These are phyloP conservation scores for Dione juno DNA, from an alignment of 2,888 invertebrate species.

Conservation along the genomic window DNA sequence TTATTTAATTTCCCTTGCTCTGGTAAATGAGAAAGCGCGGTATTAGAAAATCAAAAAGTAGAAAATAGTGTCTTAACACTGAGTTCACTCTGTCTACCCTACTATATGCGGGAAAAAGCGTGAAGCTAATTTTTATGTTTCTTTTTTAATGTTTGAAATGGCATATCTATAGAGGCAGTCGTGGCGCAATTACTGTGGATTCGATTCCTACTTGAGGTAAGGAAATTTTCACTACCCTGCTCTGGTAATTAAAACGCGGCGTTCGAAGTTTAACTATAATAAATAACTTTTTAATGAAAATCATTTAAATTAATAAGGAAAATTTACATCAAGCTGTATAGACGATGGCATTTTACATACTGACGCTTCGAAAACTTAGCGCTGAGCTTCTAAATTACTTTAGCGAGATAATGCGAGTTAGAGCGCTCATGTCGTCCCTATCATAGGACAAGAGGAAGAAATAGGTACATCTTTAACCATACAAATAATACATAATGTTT, in stretches of 20 bases:
- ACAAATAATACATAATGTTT: too few species aligned
- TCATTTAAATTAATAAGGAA: background rate
- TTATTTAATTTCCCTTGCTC: too few species aligned
- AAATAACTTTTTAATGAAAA: background rate
- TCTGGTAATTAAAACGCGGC: too few species aligned
- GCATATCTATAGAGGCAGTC: too few species aligned
- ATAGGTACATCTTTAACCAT: background rate
- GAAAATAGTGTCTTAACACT: too few species aligned
- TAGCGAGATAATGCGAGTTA: background rate
- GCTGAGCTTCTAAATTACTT: conserved; percentile 5
- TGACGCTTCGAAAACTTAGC: conserved; percentile 6
- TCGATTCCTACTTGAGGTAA: background rate
- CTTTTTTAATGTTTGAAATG: too few species aligned
- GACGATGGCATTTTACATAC: background rate
- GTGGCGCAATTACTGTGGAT: background rate
- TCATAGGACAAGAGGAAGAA: background rate
- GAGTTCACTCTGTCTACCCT: too few species aligned
- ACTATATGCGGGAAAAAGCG: too few species aligned
- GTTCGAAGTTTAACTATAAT: too few species aligned
- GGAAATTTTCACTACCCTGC: background rate
- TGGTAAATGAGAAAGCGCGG: too few species aligned
- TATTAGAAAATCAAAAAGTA: too few species aligned
- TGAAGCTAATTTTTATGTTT: too few species aligned
- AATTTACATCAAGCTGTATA: background rate
- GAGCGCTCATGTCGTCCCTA: background rate